Evolutionary conservation across 2,113 vertebrate species (phyloP).

Genomic region (Heliornis fulica): DNA sequence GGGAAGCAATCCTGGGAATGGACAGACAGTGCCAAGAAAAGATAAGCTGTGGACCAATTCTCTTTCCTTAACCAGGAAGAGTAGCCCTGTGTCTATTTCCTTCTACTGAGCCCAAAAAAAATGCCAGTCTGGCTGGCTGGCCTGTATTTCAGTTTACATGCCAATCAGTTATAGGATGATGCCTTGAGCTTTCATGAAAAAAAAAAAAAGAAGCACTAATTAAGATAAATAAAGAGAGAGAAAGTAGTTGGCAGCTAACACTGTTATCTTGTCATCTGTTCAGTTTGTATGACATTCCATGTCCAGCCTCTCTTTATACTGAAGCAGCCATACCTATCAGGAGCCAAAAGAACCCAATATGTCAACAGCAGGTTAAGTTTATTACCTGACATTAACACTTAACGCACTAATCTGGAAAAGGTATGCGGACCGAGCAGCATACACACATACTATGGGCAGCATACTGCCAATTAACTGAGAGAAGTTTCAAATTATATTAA

Average conservation of each 20-base stretch:
- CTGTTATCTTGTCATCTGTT: not conserved
- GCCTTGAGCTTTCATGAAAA: not conserved
- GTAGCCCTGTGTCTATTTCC: not conserved
- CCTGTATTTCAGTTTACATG: not conserved
- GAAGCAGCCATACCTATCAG: not conserved
- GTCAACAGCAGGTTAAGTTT: not conserved
- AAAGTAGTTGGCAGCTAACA: not conserved
- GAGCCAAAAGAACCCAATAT: not conserved
- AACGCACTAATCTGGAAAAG: not conserved
- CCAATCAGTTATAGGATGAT: fast-evolving
- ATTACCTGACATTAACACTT: not conserved
- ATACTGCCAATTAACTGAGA: not conserved
- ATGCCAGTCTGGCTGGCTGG: not conserved
- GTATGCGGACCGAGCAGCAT: not conserved
- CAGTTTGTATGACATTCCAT: not conserved
- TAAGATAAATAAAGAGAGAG: not conserved
- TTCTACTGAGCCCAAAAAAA: not conserved
- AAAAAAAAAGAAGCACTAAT: not conserved
- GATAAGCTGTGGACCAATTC: not conserved
- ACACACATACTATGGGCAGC: not conserved
- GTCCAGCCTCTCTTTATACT: not conserved
- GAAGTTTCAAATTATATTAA: not conserved
- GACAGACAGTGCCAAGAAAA: not conserved
- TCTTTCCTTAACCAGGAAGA: not conserved
- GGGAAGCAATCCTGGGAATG: not conserved